Percentiles rank a stretch among this genome's conserved stretches.
Conservation (phyloP, 2,888 invertebrate genomes). For the Pherbina coryleti region DNA sequence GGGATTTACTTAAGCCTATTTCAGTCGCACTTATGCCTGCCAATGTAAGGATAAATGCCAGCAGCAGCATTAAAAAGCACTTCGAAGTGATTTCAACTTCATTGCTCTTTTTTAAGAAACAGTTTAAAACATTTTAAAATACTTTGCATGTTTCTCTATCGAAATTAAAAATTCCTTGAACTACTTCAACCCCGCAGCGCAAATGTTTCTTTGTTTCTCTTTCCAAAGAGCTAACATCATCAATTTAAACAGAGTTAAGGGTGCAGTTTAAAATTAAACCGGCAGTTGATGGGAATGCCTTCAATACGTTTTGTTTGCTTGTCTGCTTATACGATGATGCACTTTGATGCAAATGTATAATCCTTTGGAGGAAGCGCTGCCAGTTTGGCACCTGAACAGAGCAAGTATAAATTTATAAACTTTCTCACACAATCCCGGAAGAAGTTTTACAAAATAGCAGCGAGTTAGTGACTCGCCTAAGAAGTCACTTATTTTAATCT, state of each 20-base stretch:
- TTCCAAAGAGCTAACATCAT: background rate
- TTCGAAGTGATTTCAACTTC: background rate
- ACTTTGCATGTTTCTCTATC: background rate
- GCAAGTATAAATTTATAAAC: background rate
- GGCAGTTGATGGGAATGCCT: background rate
- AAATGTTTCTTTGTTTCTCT: background rate
- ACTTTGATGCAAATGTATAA: slow-evolving; percentile 49
- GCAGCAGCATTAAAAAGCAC: slow-evolving; percentile 10
- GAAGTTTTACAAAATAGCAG: background rate
- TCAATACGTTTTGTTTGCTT: background rate
- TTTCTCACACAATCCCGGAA: background rate
- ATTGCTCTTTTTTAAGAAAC: background rate
- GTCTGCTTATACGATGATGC: background rate
- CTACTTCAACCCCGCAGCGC: background rate
- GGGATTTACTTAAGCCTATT: background rate
- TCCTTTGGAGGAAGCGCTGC: slow-evolving; percentile 60
- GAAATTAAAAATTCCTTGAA: slow-evolving; percentile 37
- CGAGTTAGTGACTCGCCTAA: background rate
- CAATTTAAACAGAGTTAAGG: background rate
- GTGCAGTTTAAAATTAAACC: background rate
- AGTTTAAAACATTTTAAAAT: background rate
- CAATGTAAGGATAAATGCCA: too few species aligned
- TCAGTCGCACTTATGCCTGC: background rate
- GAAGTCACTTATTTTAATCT: background rate
- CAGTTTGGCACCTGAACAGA: slow-evolving; percentile 59